phyloP scores from a whole-genome alignment of 1,140 invertebrate genomes.

The Heterodera schachtii region DNA sequence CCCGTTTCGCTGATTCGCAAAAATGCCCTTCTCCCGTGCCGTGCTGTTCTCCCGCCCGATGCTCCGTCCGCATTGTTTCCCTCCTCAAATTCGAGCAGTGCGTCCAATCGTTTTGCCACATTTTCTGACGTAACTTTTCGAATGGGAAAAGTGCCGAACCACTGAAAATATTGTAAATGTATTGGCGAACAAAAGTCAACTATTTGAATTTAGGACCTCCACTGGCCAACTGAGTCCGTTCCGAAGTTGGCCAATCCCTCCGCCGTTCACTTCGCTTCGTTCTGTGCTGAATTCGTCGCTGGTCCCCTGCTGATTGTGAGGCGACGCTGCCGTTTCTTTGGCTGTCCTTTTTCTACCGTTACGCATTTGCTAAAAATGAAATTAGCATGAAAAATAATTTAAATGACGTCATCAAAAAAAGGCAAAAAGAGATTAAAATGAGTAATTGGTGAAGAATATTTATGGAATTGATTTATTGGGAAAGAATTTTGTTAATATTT shows the following conservation, averaged over 20 bases:
- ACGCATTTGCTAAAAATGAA: background rate
- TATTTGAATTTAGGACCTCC: background rate
- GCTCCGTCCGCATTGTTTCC: background rate
- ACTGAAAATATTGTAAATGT: background rate
- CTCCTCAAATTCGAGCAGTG: conserved; percentile 3
- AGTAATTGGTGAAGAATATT: no score
- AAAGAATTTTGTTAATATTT: no score
- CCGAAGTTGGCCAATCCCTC: background rate
- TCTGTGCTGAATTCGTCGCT: background rate
- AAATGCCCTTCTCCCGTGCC: background rate
- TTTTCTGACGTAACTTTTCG: background rate
- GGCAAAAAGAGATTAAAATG: no score
- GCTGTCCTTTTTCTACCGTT: background rate
- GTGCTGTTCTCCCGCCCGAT: background rate
- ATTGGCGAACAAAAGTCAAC: background rate
- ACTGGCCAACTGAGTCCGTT: background rate
- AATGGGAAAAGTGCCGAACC: conserved; percentile 7
- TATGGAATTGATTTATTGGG: no score
- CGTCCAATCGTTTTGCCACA: conserved; percentile 9
- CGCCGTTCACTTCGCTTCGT: background rate
- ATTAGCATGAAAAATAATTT: background rate
- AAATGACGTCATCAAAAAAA: background rate
- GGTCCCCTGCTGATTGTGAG: no score
- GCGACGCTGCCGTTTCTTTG: background rate
- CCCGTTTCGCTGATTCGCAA: background rate